Conservation (phyloP, 2,113 vertebrate genomes). For the Grantiella picta region DNA sequence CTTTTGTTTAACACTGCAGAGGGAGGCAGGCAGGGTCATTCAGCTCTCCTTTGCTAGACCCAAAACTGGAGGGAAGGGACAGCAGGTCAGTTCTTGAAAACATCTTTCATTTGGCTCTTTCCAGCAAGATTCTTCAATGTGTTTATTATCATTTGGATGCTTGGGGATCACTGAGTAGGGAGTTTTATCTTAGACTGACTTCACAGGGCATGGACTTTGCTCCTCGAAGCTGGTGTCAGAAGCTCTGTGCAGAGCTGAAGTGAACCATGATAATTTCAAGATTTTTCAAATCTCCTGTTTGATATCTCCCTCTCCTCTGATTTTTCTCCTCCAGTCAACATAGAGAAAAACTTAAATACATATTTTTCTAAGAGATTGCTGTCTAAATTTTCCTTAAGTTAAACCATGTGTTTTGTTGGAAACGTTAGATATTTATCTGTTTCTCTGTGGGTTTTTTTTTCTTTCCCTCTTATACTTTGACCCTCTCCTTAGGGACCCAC, state of each 20-base stretch:
- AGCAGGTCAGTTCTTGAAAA: not conserved
- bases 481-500: slow-evolving; percentile 38
- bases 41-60: not conserved
- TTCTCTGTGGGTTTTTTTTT: not conserved
- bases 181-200: not conserved
- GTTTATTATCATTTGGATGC: slow-evolving; percentile 8
- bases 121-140: not conserved
- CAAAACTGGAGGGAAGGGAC: not conserved
- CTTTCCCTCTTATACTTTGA: slow-evolving; percentile 48
- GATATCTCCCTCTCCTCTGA: not conserved
- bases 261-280: not conserved
- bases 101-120: not conserved
- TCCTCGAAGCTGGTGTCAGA: not conserved
- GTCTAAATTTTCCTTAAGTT: slow-evolving; percentile 61
- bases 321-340: not conserved
- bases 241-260: not conserved
- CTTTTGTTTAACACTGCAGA: not conserved
- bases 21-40: not conserved
- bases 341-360: slow-evolving; percentile 48
- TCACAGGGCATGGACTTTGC: not conserved
- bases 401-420: slow-evolving; percentile 63
- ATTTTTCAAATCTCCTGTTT: not conserved
- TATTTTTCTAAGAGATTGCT: slow-evolving; percentile 43
- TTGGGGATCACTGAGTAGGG: not conserved
- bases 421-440: slow-evolving; percentile 65